A percentile compares a stretch with the other conserved stretches of the same genome.
Conservation (phyloP, 2,113 vertebrate species). For the Capricornis sumatraensis region DNA sequence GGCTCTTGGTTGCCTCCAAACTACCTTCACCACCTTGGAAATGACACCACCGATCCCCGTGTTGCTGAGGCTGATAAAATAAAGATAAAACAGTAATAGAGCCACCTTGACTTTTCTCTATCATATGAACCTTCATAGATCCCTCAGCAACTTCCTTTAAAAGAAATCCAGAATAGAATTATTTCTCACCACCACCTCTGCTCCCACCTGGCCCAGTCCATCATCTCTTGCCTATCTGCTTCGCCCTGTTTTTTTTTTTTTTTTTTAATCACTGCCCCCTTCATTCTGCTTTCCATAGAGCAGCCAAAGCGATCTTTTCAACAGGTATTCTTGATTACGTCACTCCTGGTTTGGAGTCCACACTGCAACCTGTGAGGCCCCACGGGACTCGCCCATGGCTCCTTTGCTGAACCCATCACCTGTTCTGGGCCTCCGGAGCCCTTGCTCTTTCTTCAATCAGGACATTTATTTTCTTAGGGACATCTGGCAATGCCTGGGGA, state of each 20-base stretch:
- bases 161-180: not conserved
- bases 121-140: not conserved
- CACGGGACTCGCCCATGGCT: no score
- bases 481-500: not conserved
- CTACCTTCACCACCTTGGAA: not conserved
- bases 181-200: not conserved
- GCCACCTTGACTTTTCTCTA: not conserved
- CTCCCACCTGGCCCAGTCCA: not conserved
- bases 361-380: not conserved
- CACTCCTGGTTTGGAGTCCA: not conserved
- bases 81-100: not conserved
- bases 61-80: not conserved
- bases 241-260: not conserved
- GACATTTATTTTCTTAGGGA: not conserved
- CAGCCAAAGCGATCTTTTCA: not conserved
- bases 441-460: not conserved
- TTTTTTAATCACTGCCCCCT: not conserved
- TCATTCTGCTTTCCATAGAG: not conserved
- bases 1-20: not conserved
- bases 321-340: not conserved
- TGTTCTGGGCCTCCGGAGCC: not conserved
- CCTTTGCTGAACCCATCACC: not conserved
- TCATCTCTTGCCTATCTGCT: not conserved
- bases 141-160: not conserved
- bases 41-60: not conserved